These are phyloP conservation scores for Formicarius rufipectus DNA, from an alignment of 2,113 vertebrate species.

Conservation along the genomic window DNA sequence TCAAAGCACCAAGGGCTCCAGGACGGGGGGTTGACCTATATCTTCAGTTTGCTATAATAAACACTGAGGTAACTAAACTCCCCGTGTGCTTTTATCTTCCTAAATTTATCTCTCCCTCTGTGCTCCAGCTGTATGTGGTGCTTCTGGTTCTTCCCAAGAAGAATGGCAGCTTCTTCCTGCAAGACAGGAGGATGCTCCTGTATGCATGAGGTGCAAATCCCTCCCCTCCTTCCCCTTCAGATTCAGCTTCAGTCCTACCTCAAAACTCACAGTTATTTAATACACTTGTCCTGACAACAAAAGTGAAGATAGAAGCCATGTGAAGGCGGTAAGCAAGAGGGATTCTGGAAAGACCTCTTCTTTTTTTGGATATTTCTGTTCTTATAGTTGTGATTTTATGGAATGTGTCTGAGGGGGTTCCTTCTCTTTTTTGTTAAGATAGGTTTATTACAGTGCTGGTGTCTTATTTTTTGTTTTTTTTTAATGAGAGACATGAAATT, in stretches of 20 bases:
- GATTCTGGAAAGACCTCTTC: background rate
- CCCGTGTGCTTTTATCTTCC: background rate
- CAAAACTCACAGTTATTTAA: background rate
- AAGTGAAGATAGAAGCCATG: background rate
- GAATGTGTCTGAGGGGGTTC: background rate
- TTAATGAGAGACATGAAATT: background rate
- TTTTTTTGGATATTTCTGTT: background rate
- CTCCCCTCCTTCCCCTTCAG: background rate
- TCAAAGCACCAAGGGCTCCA: background rate
- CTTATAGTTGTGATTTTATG: background rate
- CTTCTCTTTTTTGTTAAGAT: background rate
- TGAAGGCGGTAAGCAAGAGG: background rate
- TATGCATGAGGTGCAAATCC: fast-evolving
- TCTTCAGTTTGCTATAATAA: conserved; percentile 15
- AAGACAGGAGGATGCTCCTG: background rate
- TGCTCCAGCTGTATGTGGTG: background rate
- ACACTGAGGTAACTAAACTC: conserved; percentile 3
- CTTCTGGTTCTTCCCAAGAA: conserved; percentile 18
- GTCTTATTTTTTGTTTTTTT: background rate
- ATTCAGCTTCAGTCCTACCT: background rate
- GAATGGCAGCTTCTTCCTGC: background rate
- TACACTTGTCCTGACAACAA: background rate
- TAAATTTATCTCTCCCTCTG: background rate
- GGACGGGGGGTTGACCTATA: conserved; percentile 19
- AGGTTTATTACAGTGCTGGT: background rate